phyloP scores from a whole-genome alignment of 2,888 invertebrate genomes.

The Escarpia spicata region DNA sequence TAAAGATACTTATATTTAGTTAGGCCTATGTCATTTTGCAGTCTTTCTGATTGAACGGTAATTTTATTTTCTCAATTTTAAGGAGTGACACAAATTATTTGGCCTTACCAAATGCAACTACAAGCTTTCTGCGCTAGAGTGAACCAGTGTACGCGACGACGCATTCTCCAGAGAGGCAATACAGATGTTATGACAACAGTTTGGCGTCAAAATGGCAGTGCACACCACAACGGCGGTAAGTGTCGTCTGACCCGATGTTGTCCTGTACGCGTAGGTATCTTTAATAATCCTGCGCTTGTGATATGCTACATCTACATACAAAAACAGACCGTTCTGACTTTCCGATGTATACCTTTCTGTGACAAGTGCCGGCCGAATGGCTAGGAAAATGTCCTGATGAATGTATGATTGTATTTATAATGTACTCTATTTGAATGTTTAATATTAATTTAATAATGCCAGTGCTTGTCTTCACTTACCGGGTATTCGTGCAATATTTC shows the following conservation, averaged over 20 bases:
- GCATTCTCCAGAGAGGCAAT: neutral
- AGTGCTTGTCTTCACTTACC: no score
- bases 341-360: neutral
- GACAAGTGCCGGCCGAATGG: no score
- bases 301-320: neutral
- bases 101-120: neutral
- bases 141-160: neutral
- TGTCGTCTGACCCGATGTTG: neutral
- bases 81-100: neutral
- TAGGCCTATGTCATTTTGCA: neutral
- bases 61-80: neutral
- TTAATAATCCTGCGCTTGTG: neutral
- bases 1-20: no score
- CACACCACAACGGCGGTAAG: neutral
- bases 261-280: neutral
- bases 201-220: neutral
- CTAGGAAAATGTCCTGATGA: no score
- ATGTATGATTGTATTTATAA: no score
- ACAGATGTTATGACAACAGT: neutral
- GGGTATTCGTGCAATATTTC: no score
- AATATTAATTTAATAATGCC: no score
- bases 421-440: no score
- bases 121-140: neutral
- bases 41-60: neutral
- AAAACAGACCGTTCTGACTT: neutral